Conservation (phyloP, 2,888 invertebrate genomes). For the Drosophila bunnanda region DNA sequence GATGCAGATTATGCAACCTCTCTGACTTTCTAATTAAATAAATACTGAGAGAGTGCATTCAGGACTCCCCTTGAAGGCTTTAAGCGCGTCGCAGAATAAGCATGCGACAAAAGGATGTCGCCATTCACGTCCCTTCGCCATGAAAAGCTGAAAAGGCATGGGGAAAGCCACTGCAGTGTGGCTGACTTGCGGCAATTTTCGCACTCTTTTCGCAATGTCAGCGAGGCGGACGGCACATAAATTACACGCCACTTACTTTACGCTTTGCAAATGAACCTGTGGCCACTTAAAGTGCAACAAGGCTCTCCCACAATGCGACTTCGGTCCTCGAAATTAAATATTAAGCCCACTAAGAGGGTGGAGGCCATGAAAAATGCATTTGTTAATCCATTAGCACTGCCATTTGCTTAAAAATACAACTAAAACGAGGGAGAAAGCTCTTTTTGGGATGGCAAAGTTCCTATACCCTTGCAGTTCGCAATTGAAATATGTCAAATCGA, state of each 20-base stretch:
- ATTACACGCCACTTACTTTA: slow-evolving; percentile 73
- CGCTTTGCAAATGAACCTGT: slow-evolving; percentile 55
- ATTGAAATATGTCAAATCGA: too few species aligned
- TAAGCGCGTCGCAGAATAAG: slow-evolving; percentile 22
- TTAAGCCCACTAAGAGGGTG: slow-evolving; percentile 46
- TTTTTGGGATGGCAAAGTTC: neutral
- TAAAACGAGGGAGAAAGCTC: neutral
- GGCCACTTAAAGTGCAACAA: slow-evolving; percentile 49
- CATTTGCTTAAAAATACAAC: slow-evolving; percentile 30
- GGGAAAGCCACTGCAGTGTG: slow-evolving; percentile 34
- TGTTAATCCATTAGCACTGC: slow-evolving; percentile 66
- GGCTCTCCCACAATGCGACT: slow-evolving; percentile 16
- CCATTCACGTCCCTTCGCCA: slow-evolving; percentile 23
- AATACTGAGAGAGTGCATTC: slow-evolving; percentile 30
- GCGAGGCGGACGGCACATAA: slow-evolving; percentile 56
- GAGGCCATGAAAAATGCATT: slow-evolving; percentile 61
- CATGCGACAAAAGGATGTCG: slow-evolving; percentile 25
- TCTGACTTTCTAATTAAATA: slow-evolving; percentile 30
- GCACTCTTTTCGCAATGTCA: slow-evolving; percentile 57
- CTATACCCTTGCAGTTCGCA: neutral
- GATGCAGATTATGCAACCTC: slow-evolving; percentile 11
- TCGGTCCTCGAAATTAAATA: slow-evolving; percentile 57
- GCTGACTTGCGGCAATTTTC: slow-evolving; percentile 59
- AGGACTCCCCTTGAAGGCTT: slow-evolving; percentile 10
- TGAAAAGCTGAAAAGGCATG: slow-evolving; percentile 26